A percentile compares a stretch with the other conserved stretches of the same genome.
Evolutionary conservation across 2,113 vertebrate genomes (phyloP).

Genomic region (Cebidichthys violaceus): DNA sequence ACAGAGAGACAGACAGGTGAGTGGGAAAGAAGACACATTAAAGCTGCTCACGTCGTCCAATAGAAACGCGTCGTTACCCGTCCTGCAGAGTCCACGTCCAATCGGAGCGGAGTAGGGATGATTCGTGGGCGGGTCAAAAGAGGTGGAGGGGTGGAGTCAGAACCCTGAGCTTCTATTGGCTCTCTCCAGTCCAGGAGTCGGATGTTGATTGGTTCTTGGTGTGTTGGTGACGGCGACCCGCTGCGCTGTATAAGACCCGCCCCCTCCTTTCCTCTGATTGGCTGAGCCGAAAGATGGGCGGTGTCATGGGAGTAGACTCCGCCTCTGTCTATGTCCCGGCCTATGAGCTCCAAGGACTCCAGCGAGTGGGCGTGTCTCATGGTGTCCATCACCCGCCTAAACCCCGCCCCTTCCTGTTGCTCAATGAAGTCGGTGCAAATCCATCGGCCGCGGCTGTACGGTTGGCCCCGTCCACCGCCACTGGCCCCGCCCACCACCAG

Average conservation of each 20-base stretch:
- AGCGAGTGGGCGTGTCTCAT: slow-evolving; percentile 88
- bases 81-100: slow-evolving; percentile 59
- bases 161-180: background rate
- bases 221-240: slow-evolving; percentile 57
- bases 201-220: slow-evolving; percentile 57
- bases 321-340: slow-evolving; percentile 47
- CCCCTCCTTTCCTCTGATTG: slow-evolving; percentile 9
- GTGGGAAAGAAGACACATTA: background rate
- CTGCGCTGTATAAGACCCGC: slow-evolving; percentile 38
- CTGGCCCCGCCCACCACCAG: slow-evolving; percentile 67
- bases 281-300: slow-evolving; percentile 55
- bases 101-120: slow-evolving; percentile 71
- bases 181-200: slow-evolving; percentile 51
- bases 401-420: slow-evolving; percentile 74
- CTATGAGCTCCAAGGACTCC: slow-evolving; percentile 86
- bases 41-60: background rate
- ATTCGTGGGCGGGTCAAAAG: slow-evolving; percentile 43
- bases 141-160: slow-evolving; percentile 33
- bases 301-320: slow-evolving; percentile 68
- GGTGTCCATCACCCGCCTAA: slow-evolving; percentile 80
- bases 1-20: slow-evolving; percentile 18
- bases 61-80: slow-evolving; percentile 53
- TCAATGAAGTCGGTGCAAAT: slow-evolving; percentile 87
- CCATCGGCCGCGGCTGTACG: slow-evolving; percentile 89
- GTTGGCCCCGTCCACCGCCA: slow-evolving; percentile 78